A percentile compares a stretch with the other conserved stretches of the same genome.
Evolutionary conservation across 2,797 vertebrate species (phyloP).

Genomic region (Apogon hyalosoma): DNA sequence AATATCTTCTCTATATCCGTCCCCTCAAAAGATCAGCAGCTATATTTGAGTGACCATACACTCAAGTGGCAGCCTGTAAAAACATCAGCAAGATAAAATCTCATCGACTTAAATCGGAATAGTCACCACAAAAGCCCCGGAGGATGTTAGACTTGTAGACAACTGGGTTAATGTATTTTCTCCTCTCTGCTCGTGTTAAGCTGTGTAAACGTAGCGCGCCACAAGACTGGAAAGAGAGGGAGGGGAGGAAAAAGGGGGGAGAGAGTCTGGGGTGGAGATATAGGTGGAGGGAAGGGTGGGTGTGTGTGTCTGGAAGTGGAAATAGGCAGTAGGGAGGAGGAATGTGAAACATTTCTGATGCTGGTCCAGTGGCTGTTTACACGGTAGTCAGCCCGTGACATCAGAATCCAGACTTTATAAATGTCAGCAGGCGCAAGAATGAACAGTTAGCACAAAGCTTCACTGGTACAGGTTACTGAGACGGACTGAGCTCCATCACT

Average conservation of each 20-base stretch:
- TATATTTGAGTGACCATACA: constrained; percentile 30
- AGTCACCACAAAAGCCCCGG: constrained; percentile 40
- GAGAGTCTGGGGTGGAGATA: constrained; percentile 40
- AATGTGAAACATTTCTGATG: constrained; percentile 87
- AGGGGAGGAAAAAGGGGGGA: constrained; percentile 56
- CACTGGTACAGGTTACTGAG: constrained; percentile 41
- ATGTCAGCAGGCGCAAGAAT: constrained; percentile 72
- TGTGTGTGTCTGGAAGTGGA: constrained; percentile 74
- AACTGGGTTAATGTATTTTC: constrained; percentile 56
- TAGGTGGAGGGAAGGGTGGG: constrained; percentile 32
- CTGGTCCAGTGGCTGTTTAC: constrained; percentile 83
- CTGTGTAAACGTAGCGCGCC: constrained; percentile 66
- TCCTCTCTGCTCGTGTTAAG: constrained; percentile 62
- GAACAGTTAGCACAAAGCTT: constrained; percentile 76
- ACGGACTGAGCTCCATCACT: constrained; percentile 47
- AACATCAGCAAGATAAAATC: constrained; percentile 43
- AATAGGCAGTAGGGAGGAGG: constrained; percentile 82
- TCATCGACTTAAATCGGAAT: constrained; percentile 30
- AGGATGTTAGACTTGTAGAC: constrained; percentile 51
- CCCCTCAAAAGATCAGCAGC: constrained; percentile 21
- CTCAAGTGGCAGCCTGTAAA: constrained; percentile 42
- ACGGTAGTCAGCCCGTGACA: constrained; percentile 83
- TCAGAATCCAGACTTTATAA: constrained; percentile 86
- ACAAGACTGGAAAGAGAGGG: constrained; percentile 66
- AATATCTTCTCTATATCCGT: constrained; percentile 23